phyloP scores from a whole-genome alignment of 2,113 vertebrate genomes.

The Pseudorhombus dupliciocellatus region DNA sequence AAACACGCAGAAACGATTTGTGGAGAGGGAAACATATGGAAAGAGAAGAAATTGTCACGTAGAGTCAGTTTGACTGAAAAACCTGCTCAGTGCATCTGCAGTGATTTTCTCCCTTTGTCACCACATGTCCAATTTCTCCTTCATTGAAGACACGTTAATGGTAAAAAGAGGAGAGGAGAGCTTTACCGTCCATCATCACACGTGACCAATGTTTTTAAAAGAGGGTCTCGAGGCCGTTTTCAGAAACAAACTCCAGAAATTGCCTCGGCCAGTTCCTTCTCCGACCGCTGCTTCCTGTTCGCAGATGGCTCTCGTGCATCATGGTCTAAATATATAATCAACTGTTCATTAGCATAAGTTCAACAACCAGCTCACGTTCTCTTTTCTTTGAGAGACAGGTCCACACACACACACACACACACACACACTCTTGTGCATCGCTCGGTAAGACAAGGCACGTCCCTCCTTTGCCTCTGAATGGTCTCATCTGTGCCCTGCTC shows the following conservation, averaged over 20 bases:
- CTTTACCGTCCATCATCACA: no score
- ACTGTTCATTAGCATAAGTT: conserved; percentile 62
- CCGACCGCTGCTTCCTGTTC: conserved; percentile 1
- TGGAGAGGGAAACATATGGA: background rate
- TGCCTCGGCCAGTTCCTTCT: background rate
- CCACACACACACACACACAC: conserved; percentile 43
- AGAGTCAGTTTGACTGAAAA: background rate
- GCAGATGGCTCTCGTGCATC: conserved; percentile 6
- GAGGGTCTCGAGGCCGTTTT: no score
- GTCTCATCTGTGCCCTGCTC: conserved; percentile 76
- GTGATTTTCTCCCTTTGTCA: no score
- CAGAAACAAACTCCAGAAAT: no score
- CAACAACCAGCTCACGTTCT: conserved; percentile 53
- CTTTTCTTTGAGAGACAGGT: conserved; percentile 52
- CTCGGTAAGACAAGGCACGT: conserved; percentile 75
- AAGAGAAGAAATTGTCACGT: background rate
- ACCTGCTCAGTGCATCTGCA: background rate
- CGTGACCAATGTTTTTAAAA: no score
- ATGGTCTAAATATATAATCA: conserved; percentile 17
- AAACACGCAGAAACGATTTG: conserved; percentile 33
- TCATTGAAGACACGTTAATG: no score
- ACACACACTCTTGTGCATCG: conserved; percentile 31
- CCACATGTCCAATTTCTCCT: no score
- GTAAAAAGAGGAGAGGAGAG: no score
- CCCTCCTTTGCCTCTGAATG: conserved; percentile 67